phyloP scores from a whole-genome alignment of 2,113 vertebrate species.

The Phasianus colchicus region DNA sequence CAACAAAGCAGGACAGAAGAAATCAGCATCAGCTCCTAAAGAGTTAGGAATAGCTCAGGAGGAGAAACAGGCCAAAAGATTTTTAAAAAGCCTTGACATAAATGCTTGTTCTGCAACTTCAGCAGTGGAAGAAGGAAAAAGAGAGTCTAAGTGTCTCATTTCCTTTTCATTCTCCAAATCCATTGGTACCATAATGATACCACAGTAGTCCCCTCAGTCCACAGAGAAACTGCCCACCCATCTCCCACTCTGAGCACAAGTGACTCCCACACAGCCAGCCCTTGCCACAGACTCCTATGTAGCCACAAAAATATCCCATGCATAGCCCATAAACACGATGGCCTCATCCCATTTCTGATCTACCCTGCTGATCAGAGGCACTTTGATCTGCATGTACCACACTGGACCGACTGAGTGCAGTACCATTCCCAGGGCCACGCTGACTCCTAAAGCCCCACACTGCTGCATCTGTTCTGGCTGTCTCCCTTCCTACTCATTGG shows the following conservation, averaged over 20 bases:
- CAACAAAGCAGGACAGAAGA: not conserved
- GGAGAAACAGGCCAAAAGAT: not conserved
- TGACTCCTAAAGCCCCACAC: not conserved
- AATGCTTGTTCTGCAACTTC: not conserved
- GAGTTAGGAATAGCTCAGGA: not conserved
- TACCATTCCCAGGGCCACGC: rapidly evolving
- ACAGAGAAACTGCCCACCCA: not conserved
- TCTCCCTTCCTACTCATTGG: not conserved
- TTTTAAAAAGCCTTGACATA: not conserved
- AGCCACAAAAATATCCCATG: not conserved
- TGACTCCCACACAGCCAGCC: not conserved
- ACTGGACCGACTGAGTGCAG: not conserved
- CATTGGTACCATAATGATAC: not conserved
- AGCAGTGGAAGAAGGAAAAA: rapidly evolving
- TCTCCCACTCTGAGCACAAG: not conserved
- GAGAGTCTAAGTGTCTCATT: rapidly evolving
- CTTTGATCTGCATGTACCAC: rapidly evolving
- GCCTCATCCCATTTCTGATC: not conserved
- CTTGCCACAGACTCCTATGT: not conserved
- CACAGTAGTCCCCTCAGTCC: not conserved
- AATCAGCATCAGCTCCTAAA: not conserved
- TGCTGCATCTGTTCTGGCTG: not conserved
- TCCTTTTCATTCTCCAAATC: not conserved
- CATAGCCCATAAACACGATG: not conserved
- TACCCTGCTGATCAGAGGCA: not conserved